Evolutionary conservation across 1,140 invertebrate genomes (phyloP).

Genomic region (Leptinotarsa lineolata): DNA sequence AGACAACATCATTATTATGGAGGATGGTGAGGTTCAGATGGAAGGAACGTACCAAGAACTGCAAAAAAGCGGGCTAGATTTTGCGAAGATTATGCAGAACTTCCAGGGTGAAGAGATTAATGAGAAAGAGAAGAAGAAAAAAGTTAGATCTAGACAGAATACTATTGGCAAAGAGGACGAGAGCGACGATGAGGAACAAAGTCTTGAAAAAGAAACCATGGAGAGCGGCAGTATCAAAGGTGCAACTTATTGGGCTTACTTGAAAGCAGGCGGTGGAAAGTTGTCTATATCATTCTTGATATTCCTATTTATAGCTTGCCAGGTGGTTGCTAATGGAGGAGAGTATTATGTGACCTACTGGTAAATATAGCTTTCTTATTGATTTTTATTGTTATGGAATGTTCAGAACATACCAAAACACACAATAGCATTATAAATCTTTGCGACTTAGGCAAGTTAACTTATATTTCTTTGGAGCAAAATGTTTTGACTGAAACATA

Average conservation of each 20-base stretch:
- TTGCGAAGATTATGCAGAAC: slow-evolving; percentile 54
- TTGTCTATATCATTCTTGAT: slow-evolving; percentile 60
- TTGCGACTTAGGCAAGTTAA: too few relatives aligned
- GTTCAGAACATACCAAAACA: too few relatives aligned
- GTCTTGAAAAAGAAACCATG: slow-evolving; percentile 47
- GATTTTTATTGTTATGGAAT: too few relatives aligned
- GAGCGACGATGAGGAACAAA: slow-evolving; percentile 48
- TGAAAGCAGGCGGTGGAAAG: slow-evolving; percentile 63
- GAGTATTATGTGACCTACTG: slow-evolving; percentile 74
- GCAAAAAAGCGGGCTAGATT: slow-evolving; percentile 54
- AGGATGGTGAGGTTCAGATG: slow-evolving; percentile 56
- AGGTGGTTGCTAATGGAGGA: slow-evolving; percentile 66
- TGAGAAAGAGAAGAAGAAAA: slow-evolving; percentile 49
- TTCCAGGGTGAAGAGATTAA: slow-evolving; percentile 52
- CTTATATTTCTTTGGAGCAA: too few relatives aligned
- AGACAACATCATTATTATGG: slow-evolving; percentile 60
- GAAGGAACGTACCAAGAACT: slow-evolving; percentile 57
- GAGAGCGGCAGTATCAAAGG: slow-evolving; percentile 64
- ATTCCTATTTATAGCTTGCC: slow-evolving; percentile 63
- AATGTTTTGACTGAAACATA: too few relatives aligned
- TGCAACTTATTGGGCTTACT: slow-evolving; percentile 65
- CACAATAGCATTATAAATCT: too few relatives aligned
- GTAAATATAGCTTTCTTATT: slow-evolving; percentile 49
- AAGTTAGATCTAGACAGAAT: slow-evolving; percentile 53
- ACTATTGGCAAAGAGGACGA: slow-evolving; percentile 54